These are phyloP conservation scores for Poicephalus meyeri DNA, from an alignment of 2,113 vertebrate species.

Conservation along the genomic window DNA sequence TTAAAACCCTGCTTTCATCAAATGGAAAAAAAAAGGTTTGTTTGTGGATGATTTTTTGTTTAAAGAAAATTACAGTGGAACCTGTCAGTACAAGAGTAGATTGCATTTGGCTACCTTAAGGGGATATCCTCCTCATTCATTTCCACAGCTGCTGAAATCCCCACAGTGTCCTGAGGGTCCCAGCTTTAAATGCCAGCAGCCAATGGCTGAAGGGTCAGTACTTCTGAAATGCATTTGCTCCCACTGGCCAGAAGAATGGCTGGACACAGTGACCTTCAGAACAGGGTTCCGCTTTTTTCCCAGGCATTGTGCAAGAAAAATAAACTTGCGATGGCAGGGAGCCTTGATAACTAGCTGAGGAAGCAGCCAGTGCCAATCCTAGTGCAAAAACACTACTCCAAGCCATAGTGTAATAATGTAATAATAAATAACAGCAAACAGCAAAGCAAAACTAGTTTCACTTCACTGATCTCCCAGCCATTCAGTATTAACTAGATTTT, in stretches of 20 bases:
- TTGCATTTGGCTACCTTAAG: neutral
- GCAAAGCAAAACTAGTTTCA: neutral
- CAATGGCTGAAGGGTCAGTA: neutral
- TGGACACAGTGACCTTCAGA: slow-evolving; percentile 1
- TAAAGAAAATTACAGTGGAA: neutral
- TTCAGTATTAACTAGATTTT: neutral
- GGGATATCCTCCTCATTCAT: neutral
- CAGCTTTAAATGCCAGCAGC: neutral
- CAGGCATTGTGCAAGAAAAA: slow-evolving; percentile 47
- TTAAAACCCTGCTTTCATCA: neutral
- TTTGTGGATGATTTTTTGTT: neutral
- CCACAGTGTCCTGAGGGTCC: neutral
- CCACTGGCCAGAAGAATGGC: neutral
- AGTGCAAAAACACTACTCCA: neutral
- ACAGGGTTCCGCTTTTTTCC: slow-evolving; percentile 16
- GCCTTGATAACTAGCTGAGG: neutral
- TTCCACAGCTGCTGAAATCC: neutral
- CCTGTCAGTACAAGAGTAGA: neutral
- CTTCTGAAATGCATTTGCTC: neutral
- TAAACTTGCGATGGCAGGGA: slow-evolving; percentile 7
- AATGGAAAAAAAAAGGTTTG: neutral
- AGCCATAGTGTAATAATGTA: neutral
- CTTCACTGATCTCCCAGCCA: neutral
- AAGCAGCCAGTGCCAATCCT: slow-evolving; percentile 8
- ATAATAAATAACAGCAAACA: neutral